These are phyloP conservation scores for Scolopax rusticola DNA, from an alignment of 2,797 vertebrate species.

Conservation along the genomic window DNA sequence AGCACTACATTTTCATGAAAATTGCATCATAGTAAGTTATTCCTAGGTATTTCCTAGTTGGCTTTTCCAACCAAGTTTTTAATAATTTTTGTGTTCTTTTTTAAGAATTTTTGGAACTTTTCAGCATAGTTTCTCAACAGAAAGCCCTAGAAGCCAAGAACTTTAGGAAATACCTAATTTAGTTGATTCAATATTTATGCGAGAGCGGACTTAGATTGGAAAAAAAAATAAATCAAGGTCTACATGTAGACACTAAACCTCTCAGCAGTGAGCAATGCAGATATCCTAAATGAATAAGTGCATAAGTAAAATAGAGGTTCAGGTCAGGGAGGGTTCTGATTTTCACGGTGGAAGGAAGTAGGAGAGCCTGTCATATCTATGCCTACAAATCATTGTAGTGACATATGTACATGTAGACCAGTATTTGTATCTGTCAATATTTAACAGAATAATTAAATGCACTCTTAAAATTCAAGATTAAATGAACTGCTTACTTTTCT, in stretches of 20 bases:
- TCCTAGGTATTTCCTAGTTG: background rate
- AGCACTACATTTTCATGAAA: background rate
- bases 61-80: background rate
- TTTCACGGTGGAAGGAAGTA: background rate
- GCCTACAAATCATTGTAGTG: background rate
- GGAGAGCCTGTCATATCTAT: background rate
- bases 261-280: background rate
- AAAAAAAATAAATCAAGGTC: background rate
- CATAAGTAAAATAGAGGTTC: background rate
- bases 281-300: background rate
- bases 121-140: background rate
- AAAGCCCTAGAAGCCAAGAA: background rate
- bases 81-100: background rate
- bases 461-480: background rate
- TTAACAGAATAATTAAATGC: background rate
- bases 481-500: background rate
- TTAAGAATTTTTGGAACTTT: background rate
- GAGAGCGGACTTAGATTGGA: background rate
- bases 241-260: background rate
- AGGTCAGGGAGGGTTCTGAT: background rate
- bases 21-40: background rate
- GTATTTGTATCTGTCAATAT: background rate
- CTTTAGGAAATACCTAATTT: background rate
- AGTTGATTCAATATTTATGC: background rate
- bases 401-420: background rate